Evolutionary conservation across 2,888 invertebrate species (phyloP), one percentile per base, ranked within the genome.

Genomic region (Coenonympha arcania): DNA sequence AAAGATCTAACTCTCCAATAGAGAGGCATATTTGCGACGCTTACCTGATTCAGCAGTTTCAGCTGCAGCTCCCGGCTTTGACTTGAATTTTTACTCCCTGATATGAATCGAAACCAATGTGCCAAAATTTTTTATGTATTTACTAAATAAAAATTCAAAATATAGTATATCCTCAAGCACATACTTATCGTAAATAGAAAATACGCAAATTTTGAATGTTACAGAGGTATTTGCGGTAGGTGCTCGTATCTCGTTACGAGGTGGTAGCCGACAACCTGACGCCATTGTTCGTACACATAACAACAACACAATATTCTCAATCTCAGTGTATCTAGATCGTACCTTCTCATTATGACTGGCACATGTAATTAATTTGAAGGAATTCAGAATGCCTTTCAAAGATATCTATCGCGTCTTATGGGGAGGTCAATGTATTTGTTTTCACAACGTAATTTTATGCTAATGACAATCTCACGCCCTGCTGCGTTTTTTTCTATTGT

Each of bases 271-370:
- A 56, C 60, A 62, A 59, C 58, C 62, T 63, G 46, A 64, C 58
- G 51, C 67, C 64, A 70, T 73, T 75, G 69, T 76, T 66, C 64
- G 68, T 63, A 64, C 66, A 59, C 56, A 62, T 63, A 65, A 71
- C 65, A 70, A 69, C 68, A 59, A 60, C 48, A 58, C 52, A 49
- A 57, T 59, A 57, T 50, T 61, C 59, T 57, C 59, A 64, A 69
- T 69, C 65, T 65, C 57, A 61, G 63, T 60, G 54, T 68, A 72
- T 75, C 66, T 72, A 71, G 69, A 64, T 63, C 60, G 59, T 55
- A 59, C 56, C 48, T 58, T 64, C 54, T 63, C 63, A 63, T 64
- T 62, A 64, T 51, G 45, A 56, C 13, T 40, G 44, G 40, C 15
- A 50, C 50, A 53, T 60, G 42, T 51, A 52, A 54, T 52, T 52